Evolutionary conservation across 2,113 vertebrate species (phyloP), one percentile per base, ranked within the genome.

Genomic region (Synodontis membranacea): DNA sequence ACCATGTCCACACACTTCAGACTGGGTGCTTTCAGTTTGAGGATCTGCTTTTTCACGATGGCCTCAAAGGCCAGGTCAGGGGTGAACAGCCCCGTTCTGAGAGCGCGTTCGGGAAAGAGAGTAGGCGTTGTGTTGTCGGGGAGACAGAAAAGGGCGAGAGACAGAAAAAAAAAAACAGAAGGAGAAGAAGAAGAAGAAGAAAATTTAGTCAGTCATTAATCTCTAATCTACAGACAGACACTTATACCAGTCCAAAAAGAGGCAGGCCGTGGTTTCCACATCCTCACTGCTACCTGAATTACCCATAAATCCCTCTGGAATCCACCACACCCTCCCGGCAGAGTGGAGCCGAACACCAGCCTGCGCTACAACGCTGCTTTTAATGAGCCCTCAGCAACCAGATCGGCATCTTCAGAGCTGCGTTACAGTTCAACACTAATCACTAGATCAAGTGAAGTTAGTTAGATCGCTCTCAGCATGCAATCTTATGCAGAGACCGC

Each of bases 11-110:
- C 97, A 52, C 97, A 99, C 89, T 98, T 99, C 93, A 99, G 96
- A 93, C 98, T 98, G 46, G 98, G 98, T 91, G 96, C 97, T 95
- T 97, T 99, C 93, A 99, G 96, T 96, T 99, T 99, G 93, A 97
- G 96, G 94, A 99, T 96, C 95, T 98, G 98, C 95, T 99, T 98
- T 96, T 98, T 99, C 91, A 98, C 97, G 72, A 99, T 99, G 92
- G 97, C 96, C 94, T 98, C 97, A 91, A 99, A 99, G 3, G 97
- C 98, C 96, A 99, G 90, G 94, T 99, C 98, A 1, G 98, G 97
- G 80, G 98, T 99, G 95, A 99, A 99, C 85, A 99, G 96, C 93
- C 98, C 98, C 28, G 97, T 99, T 96, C 98, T 99, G 93, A 91
- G 90, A 89, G 50, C 89, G 88, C 86, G 72, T 42, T 72, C 50